These are phyloP conservation scores for Torymus aiolomorphi DNA, from an alignment of 2,888 invertebrate species.

Conservation along the genomic window DNA sequence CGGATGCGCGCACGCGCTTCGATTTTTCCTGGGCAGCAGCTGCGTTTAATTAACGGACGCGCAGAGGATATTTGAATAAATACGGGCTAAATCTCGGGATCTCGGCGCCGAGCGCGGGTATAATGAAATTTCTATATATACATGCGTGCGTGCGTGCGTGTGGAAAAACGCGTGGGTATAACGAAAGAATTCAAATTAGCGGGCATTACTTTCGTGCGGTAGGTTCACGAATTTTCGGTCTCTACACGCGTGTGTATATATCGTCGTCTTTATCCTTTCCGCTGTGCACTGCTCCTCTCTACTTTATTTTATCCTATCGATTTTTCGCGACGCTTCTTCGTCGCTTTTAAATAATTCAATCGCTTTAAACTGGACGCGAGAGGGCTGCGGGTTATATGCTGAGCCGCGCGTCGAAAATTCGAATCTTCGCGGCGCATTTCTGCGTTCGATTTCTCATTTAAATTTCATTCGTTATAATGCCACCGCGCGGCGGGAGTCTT, in stretches of 20 bases:
- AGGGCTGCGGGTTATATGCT: too few relatives aligned
- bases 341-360: slow-evolving; percentile 56
- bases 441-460: slow-evolving; percentile 36
- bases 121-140: slow-evolving; percentile 34
- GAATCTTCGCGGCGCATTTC: slow-evolving; percentile 36
- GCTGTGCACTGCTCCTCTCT: not conserved
- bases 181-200: slow-evolving; percentile 42
- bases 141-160: not conserved
- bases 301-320: slow-evolving; percentile 52
- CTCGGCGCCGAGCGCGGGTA: not conserved
- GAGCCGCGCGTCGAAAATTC: slow-evolving; percentile 3
- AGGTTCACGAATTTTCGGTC: not conserved
- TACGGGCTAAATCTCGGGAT: slow-evolving; percentile 34
- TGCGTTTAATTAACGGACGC: slow-evolving; percentile 35
- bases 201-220: not conserved
- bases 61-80: slow-evolving; percentile 45
- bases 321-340: slow-evolving; percentile 18
- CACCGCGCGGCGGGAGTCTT: not conserved
- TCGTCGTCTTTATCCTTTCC: not conserved
- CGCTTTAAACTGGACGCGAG: slow-evolving; percentile 35
- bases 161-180: not conserved
- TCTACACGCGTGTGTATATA: not conserved
- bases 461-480: slow-evolving; percentile 31
- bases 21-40: slow-evolving; percentile 9
- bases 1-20: not conserved